Evolutionary conservation across 2,888 invertebrate species (phyloP).

Genomic region (Erebia aethiops): DNA sequence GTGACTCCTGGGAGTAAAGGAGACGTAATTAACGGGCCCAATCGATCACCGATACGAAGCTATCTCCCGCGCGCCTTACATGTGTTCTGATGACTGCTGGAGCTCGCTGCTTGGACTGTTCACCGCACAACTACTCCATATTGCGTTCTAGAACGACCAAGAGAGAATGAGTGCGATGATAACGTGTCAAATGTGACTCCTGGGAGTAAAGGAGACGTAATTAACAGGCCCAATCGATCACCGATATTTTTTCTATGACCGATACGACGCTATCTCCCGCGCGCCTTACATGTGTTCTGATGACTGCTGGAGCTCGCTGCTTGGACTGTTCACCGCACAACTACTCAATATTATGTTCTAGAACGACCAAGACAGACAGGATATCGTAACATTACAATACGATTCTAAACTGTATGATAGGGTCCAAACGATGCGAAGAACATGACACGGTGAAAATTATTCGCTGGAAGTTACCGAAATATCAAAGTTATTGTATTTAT

Average conservation of each 20-base stretch:
- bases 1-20: no score
- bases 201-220: no score
- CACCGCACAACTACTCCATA: neutral
- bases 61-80: slow-evolving; percentile 37
- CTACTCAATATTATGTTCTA: neutral
- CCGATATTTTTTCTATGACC: no score
- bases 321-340: neutral
- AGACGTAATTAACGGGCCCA: slow-evolving; percentile 53
- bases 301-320: slow-evolving; percentile 23
- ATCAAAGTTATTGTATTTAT: no score
- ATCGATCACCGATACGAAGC: slow-evolving; percentile 63
- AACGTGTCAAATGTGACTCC: no score
- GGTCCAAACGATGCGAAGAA: no score
- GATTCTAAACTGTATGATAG: no score
- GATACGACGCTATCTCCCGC: slow-evolving; percentile 38
- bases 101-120: neutral
- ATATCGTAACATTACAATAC: no score
- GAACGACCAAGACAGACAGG: no score
- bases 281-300: slow-evolving; percentile 43
- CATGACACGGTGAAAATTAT: no score
- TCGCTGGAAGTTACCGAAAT: no score
- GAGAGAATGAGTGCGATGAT: no score
- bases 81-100: slow-evolving; percentile 40
- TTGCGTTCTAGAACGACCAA: neutral
- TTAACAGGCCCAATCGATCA: slow-evolving; percentile 72